These are phyloP conservation scores for Corythoichthys haematopterus DNA, from an alignment of 2,113 vertebrate genomes.

Conservation along the genomic window DNA sequence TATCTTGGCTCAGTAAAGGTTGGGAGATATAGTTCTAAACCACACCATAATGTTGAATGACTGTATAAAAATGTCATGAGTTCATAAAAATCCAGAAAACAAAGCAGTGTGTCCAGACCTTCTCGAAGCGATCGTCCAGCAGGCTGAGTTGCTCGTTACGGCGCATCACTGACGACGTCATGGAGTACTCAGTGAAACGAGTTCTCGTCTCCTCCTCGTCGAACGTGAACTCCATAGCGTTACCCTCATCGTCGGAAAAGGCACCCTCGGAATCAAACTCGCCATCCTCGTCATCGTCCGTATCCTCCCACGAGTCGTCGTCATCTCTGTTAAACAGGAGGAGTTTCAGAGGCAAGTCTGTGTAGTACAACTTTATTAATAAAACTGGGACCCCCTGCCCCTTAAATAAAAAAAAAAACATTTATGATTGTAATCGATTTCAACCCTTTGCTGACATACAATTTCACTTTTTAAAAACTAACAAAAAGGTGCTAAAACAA, in stretches of 20 bases:
- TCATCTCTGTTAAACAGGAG: conserved; percentile 25
- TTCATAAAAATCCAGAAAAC: no score
- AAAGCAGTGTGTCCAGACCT: conserved; percentile 77
- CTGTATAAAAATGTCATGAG: no score
- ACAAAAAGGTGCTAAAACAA: no score
- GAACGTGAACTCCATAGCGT: conserved; percentile 73
- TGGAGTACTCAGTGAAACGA: conserved; percentile 93
- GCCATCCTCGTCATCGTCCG: conserved; percentile 29
- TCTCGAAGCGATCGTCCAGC: conserved; percentile 93
- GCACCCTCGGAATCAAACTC: conserved; percentile 70
- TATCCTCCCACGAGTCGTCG: not conserved
- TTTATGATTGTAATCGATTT: no score
- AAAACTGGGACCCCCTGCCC: no score
- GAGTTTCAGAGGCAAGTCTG: not conserved
- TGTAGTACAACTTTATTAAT: no score
- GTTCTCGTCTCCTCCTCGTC: conserved; percentile 91
- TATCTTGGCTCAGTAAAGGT: no score
- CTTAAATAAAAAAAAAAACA: no score
- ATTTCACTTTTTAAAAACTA: no score
- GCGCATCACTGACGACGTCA: conserved; percentile 90
- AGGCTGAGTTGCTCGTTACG: conserved; percentile 90
- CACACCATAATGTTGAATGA: no score
- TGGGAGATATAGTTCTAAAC: no score
- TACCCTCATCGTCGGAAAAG: conserved; percentile 46
- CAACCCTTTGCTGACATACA: no score